phyloP scores from a whole-genome alignment of 1,140 invertebrate species.

The Periplaneta americana region DNA sequence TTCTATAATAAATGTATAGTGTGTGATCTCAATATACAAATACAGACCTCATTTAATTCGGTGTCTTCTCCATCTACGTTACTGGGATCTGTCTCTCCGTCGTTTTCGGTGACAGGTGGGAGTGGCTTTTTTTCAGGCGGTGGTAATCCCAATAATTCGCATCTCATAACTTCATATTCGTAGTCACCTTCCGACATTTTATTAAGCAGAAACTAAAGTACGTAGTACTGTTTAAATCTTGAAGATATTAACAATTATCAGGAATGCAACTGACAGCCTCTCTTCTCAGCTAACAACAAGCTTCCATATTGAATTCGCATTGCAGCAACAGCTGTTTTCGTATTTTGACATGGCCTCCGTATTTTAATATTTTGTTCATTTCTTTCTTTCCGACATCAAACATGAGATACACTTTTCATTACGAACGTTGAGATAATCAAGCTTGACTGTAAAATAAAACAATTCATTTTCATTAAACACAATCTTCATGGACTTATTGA shows the following conservation, averaged over 20 bases:
- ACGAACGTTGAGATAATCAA: too few species aligned
- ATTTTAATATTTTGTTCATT: not conserved
- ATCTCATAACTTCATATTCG: constrained; percentile 63
- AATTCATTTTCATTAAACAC: too few species aligned
- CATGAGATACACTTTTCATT: too few species aligned
- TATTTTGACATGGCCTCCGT: not conserved
- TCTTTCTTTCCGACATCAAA: not conserved
- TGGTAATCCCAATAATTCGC: constrained; percentile 59
- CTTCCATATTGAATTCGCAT: not conserved
- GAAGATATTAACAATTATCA: not conserved
- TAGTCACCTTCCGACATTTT: constrained; percentile 36
- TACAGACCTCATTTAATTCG: constrained; percentile 17
- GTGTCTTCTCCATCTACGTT: constrained; percentile 27
- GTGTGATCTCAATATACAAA: too few species aligned
- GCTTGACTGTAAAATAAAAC: too few species aligned
- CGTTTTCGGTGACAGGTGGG: constrained; percentile 23
- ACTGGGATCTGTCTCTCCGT: constrained; percentile 16
- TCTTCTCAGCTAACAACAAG: not conserved
- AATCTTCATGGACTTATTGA: too few species aligned
- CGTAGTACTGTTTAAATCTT: not conserved
- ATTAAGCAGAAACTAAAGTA: not conserved
- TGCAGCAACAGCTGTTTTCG: not conserved
- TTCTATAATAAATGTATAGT: too few species aligned
- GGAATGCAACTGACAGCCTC: not conserved
- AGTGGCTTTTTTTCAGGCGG: constrained; percentile 44